Evolutionary conservation across 1,140 invertebrate genomes (phyloP).

Genomic region (Drosophila carrolli): DNA sequence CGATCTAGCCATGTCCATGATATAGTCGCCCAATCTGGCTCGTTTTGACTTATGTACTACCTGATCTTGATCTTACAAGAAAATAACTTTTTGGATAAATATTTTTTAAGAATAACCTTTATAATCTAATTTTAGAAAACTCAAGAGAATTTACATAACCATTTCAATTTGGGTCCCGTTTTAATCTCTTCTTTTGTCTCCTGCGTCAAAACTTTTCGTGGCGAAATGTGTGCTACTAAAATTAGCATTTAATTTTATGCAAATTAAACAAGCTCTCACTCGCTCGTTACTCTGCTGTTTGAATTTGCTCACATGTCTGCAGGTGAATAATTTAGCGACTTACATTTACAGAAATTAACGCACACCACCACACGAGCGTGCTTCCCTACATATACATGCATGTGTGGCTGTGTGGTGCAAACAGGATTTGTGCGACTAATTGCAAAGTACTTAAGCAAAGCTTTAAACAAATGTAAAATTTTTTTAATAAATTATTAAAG

Average conservation of each 20-base stretch:
- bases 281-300: constrained; percentile 19
- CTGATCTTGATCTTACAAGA: no score
- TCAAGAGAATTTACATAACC: constrained; percentile 1
- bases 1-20: no score
- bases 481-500: constrained; percentile 81
- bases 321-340: constrained; percentile 77
- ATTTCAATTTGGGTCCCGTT: neutral
- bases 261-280: constrained; percentile 51
- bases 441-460: constrained; percentile 84
- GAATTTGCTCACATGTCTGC: constrained; percentile 68
- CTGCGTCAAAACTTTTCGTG: constrained; percentile 4
- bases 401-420: constrained; percentile 52
- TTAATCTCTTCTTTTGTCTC: neutral
- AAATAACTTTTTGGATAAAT: neutral
- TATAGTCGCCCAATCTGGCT: no score
- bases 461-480: constrained; percentile 79
- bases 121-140: neutral
- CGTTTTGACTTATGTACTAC: no score
- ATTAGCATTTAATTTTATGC: constrained; percentile 79
- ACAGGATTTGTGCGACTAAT: constrained; percentile 82
- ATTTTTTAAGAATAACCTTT: neutral
- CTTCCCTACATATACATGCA: constrained; percentile 3
- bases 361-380: constrained; percentile 31
- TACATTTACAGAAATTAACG: constrained; percentile 82
- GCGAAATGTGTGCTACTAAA: constrained; percentile 51